Evolutionary conservation across 1,140 invertebrate genomes (phyloP).

Genomic region (Anoplophora glabripennis): DNA sequence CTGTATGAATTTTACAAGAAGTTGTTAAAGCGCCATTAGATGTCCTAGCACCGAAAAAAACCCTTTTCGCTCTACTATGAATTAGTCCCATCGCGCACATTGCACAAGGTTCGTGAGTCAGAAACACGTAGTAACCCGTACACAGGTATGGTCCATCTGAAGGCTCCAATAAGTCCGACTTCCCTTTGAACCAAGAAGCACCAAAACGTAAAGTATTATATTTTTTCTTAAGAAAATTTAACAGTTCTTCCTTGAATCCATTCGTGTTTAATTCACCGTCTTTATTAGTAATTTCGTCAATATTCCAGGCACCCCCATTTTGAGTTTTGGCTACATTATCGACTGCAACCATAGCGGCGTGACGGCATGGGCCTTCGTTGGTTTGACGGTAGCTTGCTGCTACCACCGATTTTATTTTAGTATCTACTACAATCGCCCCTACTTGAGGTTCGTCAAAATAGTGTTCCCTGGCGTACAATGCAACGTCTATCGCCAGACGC

Average conservation of each 20-base stretch:
- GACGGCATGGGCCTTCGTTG: conserved; percentile 70
- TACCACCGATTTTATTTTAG: conserved; percentile 58
- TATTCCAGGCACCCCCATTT: conserved; percentile 71
- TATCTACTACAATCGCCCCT: conserved; percentile 68
- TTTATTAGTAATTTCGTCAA: background rate
- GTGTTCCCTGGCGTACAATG: conserved; percentile 24
- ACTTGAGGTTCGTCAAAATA: conserved; percentile 37
- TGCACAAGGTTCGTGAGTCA: conserved; percentile 82
- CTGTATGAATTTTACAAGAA: conserved; percentile 70
- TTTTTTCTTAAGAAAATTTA: conserved; percentile 30
- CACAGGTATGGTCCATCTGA: conserved; percentile 74
- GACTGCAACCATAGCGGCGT: conserved; percentile 81
- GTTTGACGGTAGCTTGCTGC: conserved; percentile 64
- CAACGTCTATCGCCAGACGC: conserved; percentile 58
- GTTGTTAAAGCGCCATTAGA: conserved; percentile 69
- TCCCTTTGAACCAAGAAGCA: conserved; percentile 41
- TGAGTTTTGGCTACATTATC: conserved; percentile 81
- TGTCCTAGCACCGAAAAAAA: conserved; percentile 72
- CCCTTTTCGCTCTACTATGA: conserved; percentile 76
- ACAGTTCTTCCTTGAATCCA: conserved; percentile 36
- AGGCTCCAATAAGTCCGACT: conserved; percentile 44
- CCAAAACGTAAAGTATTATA: conserved; percentile 38
- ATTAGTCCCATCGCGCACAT: conserved; percentile 94
- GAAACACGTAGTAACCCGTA: conserved; percentile 84
- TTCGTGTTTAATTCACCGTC: conserved; percentile 13